Evolutionary conservation across 1,140 invertebrate genomes (phyloP).

Genomic region (Meloidogyne chitwoodi): DNA sequence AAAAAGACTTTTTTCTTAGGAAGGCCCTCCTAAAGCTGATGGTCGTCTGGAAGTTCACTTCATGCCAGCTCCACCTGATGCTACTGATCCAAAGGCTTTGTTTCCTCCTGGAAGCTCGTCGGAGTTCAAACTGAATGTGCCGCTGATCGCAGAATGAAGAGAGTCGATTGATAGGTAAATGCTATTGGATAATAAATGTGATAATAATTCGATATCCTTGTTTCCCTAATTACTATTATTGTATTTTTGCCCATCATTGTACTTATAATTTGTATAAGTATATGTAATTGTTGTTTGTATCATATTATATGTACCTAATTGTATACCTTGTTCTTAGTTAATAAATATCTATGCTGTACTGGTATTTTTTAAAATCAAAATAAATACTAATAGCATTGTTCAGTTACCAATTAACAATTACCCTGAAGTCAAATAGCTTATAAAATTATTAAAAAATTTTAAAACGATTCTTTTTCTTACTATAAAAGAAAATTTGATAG

Average conservation of each 20-base stretch:
- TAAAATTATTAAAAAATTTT: too few species aligned
- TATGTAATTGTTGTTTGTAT: not conserved
- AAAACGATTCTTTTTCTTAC: too few species aligned
- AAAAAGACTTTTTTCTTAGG: not conserved
- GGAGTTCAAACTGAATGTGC: not conserved
- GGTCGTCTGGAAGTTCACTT: not conserved
- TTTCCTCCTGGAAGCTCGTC: not conserved
- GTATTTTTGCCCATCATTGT: not conserved
- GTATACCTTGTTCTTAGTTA: too few species aligned
- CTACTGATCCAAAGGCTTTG: not conserved
- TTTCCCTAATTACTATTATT: not conserved
- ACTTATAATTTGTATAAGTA: not conserved
- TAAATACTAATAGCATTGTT: too few species aligned
- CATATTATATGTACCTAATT: too few species aligned
- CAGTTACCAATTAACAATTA: too few species aligned
- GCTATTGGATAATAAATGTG: not conserved
- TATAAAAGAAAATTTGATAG: too few species aligned
- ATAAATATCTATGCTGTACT: too few species aligned
- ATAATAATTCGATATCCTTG: not conserved
- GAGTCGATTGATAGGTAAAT: not conserved
- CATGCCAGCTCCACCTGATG: not conserved
- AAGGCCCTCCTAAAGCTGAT: not conserved
- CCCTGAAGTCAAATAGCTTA: too few species aligned
- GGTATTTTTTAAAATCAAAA: too few species aligned
- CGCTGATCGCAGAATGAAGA: not conserved